Conservation (phyloP, 2,888 invertebrate species). For the Plemyria rubiginata region DNA sequence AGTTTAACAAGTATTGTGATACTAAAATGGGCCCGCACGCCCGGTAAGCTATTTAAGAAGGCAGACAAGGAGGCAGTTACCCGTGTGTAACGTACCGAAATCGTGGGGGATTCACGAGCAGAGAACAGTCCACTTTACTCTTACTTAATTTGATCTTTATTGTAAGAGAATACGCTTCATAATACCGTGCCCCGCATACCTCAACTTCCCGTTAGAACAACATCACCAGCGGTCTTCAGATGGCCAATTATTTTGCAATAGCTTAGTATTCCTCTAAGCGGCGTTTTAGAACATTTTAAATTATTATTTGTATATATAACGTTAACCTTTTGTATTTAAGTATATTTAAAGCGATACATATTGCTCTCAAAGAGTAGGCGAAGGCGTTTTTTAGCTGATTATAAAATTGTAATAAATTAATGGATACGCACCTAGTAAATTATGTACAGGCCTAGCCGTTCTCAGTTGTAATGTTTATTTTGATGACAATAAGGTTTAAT, state of each 20-base stretch:
- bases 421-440: constrained; percentile 51
- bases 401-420: constrained; percentile 49
- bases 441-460: constrained; percentile 66
- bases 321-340: constrained; percentile 77
- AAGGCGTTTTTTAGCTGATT: constrained; percentile 49
- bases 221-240: constrained; percentile 21
- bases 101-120: constrained; percentile 8
- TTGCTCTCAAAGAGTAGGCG: constrained; percentile 67
- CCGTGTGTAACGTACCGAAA: constrained; percentile 5
- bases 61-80: constrained; percentile 1
- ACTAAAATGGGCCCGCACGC: constrained; percentile 75
- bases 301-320: constrained; percentile 80
- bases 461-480: constrained; percentile 43
- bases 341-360: constrained; percentile 55
- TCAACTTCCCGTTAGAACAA: constrained; percentile 10
- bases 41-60: constrained; percentile 70
- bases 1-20: constrained; percentile 79
- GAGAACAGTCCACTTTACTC: constrained; percentile 7
- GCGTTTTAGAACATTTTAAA: constrained; percentile 53
- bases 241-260: constrained; percentile 29
- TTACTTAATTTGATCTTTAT: constrained; percentile 2
- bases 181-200: constrained; percentile 13
- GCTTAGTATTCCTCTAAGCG: constrained; percentile 32
- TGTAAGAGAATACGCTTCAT: constrained; percentile 10
- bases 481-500: constrained; percentile 50